phyloP scores from a whole-genome alignment of 2,888 invertebrate species.

The Embidobia sp. region DNA sequence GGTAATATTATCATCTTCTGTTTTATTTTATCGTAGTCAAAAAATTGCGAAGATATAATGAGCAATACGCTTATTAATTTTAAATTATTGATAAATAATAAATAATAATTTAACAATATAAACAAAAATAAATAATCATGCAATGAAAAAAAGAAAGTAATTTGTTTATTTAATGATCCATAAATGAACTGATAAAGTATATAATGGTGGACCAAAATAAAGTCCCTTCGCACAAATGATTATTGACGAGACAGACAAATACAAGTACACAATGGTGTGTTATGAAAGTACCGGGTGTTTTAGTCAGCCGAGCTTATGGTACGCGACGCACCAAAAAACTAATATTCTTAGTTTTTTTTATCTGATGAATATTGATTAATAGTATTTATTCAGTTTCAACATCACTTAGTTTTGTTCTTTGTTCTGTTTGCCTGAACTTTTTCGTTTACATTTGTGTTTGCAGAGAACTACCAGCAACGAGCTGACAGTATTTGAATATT shows the following conservation, averaged over 20 bases:
- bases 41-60: no score
- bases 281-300: conserved; percentile 81
- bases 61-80: no score
- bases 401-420: neutral
- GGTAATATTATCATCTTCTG: no score
- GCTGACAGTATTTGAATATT: no score
- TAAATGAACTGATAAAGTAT: no score
- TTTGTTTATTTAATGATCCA: neutral
- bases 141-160: no score
- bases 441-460: neutral
- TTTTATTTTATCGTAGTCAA: no score
- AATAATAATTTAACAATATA: no score
- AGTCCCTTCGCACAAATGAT: conserved; percentile 27
- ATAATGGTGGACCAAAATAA: conserved; percentile 6
- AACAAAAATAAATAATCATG: no score
- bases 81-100: no score
- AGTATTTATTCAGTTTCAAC: no score
- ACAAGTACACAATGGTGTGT: conserved; percentile 81
- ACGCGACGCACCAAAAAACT: neutral
- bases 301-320: conserved; percentile 57
- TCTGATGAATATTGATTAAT: no score
- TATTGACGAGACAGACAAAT: conserved; percentile 80
- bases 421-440: neutral
- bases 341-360: neutral
- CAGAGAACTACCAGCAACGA: neutral